Evolutionary conservation across 1,140 invertebrate genomes (phyloP), one percentile per base, ranked within the genome.

Genomic region (Orius laevigatus): DNA sequence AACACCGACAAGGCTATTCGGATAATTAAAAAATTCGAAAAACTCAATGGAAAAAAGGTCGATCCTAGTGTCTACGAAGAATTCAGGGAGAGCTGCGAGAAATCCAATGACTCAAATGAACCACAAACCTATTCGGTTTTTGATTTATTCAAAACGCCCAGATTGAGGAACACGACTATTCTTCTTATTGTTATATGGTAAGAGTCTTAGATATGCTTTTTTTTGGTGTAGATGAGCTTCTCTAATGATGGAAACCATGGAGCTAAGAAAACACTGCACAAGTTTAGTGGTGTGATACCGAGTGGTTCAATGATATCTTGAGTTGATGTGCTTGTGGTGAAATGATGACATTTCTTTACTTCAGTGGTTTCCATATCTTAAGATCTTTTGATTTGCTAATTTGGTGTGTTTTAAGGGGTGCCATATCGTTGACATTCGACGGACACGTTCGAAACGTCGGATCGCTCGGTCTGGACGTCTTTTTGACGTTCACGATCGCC

Each of bases 361-460:
- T n/a, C n/a, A n/a, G n/a, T n/a, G n/a, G n/a, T n/a, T n/a, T n/a
- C n/a, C n/a, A n/a, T n/a, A n/a, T n/a, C n/a, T n/a, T n/a, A n/a
- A n/a, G n/a, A n/a, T n/a, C n/a, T n/a, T n/a, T 38, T 3, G 36
- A 38, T 4, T 3, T 16, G 5, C 36, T 4, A 3, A 16, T 38
- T 45, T 41, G 11, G 6, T 63, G 62, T 49, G 65, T 19, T 48
- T 51, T 9, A 52, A 76, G 75, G 75, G 87, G 90, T 80, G 72
- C 76, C 9, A 81, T 90, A 48, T 86, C 83, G 1, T 59, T 91
- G 60, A 78, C 86, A 1, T 90, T 89, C 58, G 84, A 89, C 56
- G 85, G 84, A 1, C 84, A 89, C 59, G 84, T 87, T 2, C 67
- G 85, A 58, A 86, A 86, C 55, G 82, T 87, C 1, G 79, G 81